A percentile compares a stretch with the other conserved stretches of the same genome.
These are phyloP conservation scores for Cyanoderma ruficeps DNA, from an alignment of 2,113 vertebrate genomes.

Conservation along the genomic window DNA sequence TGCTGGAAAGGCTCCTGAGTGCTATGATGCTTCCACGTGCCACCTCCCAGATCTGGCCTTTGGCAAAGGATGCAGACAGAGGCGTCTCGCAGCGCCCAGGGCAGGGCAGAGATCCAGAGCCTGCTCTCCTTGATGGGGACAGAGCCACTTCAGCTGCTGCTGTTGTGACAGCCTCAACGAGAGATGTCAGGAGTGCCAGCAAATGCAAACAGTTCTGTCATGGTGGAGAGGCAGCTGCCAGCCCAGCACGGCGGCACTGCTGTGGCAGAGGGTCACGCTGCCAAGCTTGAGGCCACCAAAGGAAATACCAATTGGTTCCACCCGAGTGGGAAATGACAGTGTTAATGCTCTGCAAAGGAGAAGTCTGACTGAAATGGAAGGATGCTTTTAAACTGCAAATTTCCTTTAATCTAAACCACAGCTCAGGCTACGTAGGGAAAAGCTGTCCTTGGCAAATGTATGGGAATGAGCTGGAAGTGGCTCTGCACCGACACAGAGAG, in stretches of 20 bases:
- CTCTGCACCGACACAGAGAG: neutral
- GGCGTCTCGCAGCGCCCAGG: rapidly evolving
- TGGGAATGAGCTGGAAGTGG: constrained; percentile 3
- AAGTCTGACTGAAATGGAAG: neutral
- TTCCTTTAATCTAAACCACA: neutral
- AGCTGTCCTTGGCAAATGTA: neutral
- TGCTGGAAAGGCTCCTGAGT: neutral
- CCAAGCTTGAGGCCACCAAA: neutral
- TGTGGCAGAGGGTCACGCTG: neutral
- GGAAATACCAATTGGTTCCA: neutral
- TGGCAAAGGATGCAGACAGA: neutral
- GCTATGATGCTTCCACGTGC: rapidly evolving
- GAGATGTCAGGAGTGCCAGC: neutral
- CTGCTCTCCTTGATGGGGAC: neutral
- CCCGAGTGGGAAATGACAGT: neutral
- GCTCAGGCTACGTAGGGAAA: neutral
- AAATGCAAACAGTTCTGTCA: neutral
- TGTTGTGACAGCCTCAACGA: neutral
- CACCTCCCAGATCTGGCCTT: neutral
- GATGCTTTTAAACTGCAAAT: constrained; percentile 19
- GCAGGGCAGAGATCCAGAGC: neutral
- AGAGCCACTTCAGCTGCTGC: neutral
- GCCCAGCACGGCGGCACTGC: neutral
- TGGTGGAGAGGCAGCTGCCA: neutral
- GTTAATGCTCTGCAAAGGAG: neutral